These are phyloP conservation scores for Agrypnus murinus DNA, from an alignment of 2,888 invertebrate species.

Conservation along the genomic window DNA sequence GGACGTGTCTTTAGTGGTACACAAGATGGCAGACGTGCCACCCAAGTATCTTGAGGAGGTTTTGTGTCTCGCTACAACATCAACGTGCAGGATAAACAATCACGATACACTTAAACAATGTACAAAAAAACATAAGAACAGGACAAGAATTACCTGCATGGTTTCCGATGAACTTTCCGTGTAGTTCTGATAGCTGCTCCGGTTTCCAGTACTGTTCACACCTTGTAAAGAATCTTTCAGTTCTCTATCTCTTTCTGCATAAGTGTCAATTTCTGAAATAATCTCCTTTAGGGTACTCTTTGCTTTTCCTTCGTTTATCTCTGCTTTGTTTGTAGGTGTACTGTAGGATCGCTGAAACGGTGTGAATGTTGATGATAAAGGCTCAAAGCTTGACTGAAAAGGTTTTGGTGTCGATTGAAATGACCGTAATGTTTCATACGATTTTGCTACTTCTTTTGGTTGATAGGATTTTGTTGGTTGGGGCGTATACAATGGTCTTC, in stretches of 20 bases:
- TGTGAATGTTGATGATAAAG: background rate
- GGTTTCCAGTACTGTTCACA: slow-evolving; percentile 45
- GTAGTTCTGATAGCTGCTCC: slow-evolving; percentile 53
- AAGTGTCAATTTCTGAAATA: slow-evolving; percentile 77
- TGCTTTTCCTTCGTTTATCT: slow-evolving; percentile 74
- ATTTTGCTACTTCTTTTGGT: background rate
- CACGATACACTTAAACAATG: background rate
- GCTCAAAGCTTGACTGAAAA: background rate
- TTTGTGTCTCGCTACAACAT: slow-evolving; percentile 56
- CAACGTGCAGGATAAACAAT: slow-evolving; percentile 49
- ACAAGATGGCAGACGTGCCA: slow-evolving; percentile 64
- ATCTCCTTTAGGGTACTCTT: slow-evolving; percentile 76
- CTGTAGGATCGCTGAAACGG: background rate
- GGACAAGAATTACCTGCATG: slow-evolving; percentile 1
- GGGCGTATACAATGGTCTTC: slow-evolving; percentile 55
- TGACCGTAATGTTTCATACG: background rate
- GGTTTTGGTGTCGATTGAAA: background rate
- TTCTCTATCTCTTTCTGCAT: slow-evolving; percentile 72
- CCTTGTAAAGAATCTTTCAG: slow-evolving; percentile 54
- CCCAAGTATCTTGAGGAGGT: slow-evolving; percentile 61
- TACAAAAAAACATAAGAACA: background rate
- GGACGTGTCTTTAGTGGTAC: slow-evolving; percentile 62
- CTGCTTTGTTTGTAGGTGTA: slow-evolving; percentile 53
- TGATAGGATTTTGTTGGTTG: slow-evolving; percentile 45
- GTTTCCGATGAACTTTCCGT: slow-evolving; percentile 38